Evolutionary conservation across 2,888 invertebrate species (phyloP), one percentile per base, ranked within the genome.

Genomic region (Plagodis dolabraria): DNA sequence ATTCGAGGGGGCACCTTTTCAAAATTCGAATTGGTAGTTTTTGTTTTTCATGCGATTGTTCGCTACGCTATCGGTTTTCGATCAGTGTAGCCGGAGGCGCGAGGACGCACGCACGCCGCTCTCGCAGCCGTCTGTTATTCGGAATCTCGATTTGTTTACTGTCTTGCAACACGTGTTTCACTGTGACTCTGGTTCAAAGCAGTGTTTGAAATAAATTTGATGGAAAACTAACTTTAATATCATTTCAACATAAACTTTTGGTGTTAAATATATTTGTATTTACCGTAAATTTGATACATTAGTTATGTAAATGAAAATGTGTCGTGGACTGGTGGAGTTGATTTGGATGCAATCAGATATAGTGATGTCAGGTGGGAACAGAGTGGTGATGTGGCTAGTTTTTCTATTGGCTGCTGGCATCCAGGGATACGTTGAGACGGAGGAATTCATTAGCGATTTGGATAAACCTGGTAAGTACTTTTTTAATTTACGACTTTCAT

Each of bases 381-480:
- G 56, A 33, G 66, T 62, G 61, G 75, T 70, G 62, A 65, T 67
- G 57, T 82, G 70, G 72, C 67, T 80, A 58, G 58, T 77, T n/a
- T 50, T 85, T 63, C 72, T 90, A 70, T 72, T 90, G 73, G 80
- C 80, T 65, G 77, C 83, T 68, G 77, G 81, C 74, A 77, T 86
- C 75, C 76, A 87, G 74, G 87, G 86, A 61, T 92, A 91, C 76
- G 85, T 93, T 71, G 93, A 93, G 64, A 93, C 93, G 12, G 93
- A 89, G 69, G 89, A 93, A 68, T 90, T 92, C 66, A 93, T 93
- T 70, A 94, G 93, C 71, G 94, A 94, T 68, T 82, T 94, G 68
- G 94, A 94, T 71, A 93, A 92, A 72, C 94, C 94, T 71, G 89
- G 94, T 94, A 77, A 92, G 65, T 35, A 9, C 10, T 40, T 5